Conservation (phyloP, 1,140 invertebrate genomes). For the Drosophila arizonae region DNA sequence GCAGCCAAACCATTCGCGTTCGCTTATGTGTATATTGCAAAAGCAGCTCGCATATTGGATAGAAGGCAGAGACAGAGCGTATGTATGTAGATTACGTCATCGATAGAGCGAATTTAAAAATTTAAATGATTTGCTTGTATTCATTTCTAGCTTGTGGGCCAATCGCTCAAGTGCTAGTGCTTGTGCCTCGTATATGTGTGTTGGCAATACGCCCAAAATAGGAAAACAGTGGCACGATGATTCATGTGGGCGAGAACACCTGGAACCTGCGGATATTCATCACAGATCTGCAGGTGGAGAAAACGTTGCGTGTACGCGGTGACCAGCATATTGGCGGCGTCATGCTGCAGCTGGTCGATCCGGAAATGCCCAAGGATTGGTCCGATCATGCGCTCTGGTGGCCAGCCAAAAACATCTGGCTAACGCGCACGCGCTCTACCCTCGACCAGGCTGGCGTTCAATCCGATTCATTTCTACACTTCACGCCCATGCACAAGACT, state of each 20-base stretch:
- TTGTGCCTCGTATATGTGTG: conserved; percentile 5
- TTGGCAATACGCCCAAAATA: conserved; percentile 46
- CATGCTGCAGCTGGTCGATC: conserved; percentile 98
- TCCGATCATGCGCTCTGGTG: conserved; percentile 99
- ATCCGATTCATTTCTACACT: conserved; percentile 96
- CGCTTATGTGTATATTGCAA: conserved; percentile 47
- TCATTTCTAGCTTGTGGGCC: conserved; percentile 44
- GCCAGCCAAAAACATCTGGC: conserved; percentile 97
- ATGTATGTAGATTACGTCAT: conserved; percentile 75
- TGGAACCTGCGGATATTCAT: conserved; percentile 98
- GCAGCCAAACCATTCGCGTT: conserved; percentile 11
- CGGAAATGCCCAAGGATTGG: conserved; percentile 98
- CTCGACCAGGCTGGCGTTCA: conserved; percentile 99
- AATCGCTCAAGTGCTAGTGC: conserved; percentile 26
- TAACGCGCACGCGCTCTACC: conserved; percentile 96
- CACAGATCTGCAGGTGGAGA: conserved; percentile 96
- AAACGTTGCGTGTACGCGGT: conserved; percentile 96
- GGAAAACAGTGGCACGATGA: conserved; percentile 65
- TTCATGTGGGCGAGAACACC: conserved; percentile 93
- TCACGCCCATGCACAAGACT: conserved; percentile 99
- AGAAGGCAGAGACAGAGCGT: conserved; percentile 32
- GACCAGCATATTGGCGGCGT: conserved; percentile 99
- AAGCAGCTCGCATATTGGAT: conserved; percentile 42
- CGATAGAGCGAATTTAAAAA: conserved; percentile 53
- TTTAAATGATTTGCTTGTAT: conserved; percentile 32